Percentiles rank a stretch among this genome's conserved stretches.
phyloP scores from a whole-genome alignment of 2,113 vertebrate species.

The Etheostoma spectabile region DNA sequence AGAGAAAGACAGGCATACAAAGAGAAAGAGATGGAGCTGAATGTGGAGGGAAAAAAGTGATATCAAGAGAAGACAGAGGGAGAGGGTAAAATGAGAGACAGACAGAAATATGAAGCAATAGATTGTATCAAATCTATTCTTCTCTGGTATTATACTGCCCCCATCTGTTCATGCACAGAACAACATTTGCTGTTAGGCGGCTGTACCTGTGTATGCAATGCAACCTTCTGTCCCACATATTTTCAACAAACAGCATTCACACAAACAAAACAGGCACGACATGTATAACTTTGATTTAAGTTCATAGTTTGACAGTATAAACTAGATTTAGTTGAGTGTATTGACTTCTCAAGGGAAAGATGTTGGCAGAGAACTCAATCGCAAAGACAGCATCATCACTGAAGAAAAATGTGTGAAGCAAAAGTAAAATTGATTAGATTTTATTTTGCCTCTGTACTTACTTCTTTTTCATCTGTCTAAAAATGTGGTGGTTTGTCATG shows the following conservation, averaged over 20 bases:
- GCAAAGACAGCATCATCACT: constrained; percentile 52
- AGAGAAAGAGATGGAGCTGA: constrained; percentile 58
- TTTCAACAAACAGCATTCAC: constrained; percentile 18
- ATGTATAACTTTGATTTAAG: constrained; percentile 65
- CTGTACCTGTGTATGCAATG: neutral
- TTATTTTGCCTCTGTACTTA: constrained; percentile 50
- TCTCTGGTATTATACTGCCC: constrained; percentile 80
- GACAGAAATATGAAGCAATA: constrained; percentile 49
- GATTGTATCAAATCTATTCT: constrained; percentile 26
- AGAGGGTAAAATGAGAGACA: constrained; percentile 51
- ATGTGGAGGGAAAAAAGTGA: constrained; percentile 49
- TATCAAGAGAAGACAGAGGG: constrained; percentile 55
- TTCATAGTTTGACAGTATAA: constrained; percentile 67
- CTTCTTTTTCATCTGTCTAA: constrained; percentile 61
- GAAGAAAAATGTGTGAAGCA: constrained; percentile 51
- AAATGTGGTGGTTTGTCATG: constrained; percentile 63
- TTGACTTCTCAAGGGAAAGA: constrained; percentile 53
- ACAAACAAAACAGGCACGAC: constrained; percentile 39
- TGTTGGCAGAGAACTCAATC: constrained; percentile 63
- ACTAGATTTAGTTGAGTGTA: constrained; percentile 60
- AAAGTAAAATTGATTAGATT: constrained; percentile 64
- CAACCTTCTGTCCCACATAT: constrained; percentile 45
- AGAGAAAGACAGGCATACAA: constrained; percentile 57
- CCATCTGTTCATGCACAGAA: constrained; percentile 63
- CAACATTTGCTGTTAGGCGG: constrained; percentile 3